These are phyloP conservation scores for Polydrusus cervinus DNA, from an alignment of 2,888 invertebrate species.

Conservation along the genomic window DNA sequence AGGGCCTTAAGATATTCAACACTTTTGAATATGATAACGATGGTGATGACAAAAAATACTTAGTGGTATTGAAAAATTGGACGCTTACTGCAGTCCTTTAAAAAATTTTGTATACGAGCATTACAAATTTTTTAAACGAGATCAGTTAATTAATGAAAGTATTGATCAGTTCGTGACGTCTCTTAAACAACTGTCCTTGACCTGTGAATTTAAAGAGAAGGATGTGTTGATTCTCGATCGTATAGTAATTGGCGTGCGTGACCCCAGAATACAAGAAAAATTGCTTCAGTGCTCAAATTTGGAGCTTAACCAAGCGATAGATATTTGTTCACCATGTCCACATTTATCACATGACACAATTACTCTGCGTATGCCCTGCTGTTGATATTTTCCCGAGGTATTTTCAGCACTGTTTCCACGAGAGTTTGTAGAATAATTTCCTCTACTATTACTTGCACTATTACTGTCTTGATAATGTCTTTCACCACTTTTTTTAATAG, in stretches of 20 bases:
- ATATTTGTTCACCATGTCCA: slow-evolving; percentile 37
- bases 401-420: no score
- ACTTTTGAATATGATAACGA: slow-evolving; percentile 38
- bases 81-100: slow-evolving; percentile 53
- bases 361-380: no score
- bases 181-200: slow-evolving; percentile 50
- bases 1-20: no score
- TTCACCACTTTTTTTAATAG: no score
- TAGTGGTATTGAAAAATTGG: slow-evolving; percentile 45
- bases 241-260: slow-evolving; percentile 41
- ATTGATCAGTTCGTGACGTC: no score
- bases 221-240: slow-evolving; percentile 43
- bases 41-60: slow-evolving; percentile 37
- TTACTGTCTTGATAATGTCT: no score
- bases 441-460: no score
- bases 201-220: slow-evolving; percentile 56
- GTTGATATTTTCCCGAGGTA: no score
- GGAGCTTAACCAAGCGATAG: slow-evolving; percentile 28
- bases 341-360: slow-evolving; percentile 33
- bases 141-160: no score
- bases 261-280: slow-evolving; percentile 31
- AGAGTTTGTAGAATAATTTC: no score
- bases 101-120: slow-evolving; percentile 56
- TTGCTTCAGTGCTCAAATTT: slow-evolving; percentile 27
- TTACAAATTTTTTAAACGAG: no score